phyloP scores from a whole-genome alignment of 2,888 invertebrate genomes.

The Scrobipalpa costella region DNA sequence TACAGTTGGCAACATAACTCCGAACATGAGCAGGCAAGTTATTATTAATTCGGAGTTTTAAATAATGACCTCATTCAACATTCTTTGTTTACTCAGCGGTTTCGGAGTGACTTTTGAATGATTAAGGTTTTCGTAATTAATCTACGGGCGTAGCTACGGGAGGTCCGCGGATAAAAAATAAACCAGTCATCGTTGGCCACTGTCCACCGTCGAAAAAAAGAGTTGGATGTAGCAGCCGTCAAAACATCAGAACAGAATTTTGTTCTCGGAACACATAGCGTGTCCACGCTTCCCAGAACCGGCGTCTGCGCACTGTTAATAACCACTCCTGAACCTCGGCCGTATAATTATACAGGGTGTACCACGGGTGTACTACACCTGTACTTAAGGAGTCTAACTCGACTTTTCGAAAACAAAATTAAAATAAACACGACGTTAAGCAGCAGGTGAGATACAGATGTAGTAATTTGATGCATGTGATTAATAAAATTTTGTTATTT shows the following conservation, averaged over 20 bases:
- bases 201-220: conserved; percentile 30
- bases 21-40: conserved; percentile 17
- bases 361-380: conserved; percentile 31
- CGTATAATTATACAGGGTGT: conserved; percentile 34
- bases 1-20: conserved; percentile 16
- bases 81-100: conserved; percentile 22
- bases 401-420: conserved; percentile 28
- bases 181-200: conserved; percentile 26
- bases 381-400: conserved; percentile 31
- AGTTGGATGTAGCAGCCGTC: conserved; percentile 42
- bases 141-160: conserved; percentile 27
- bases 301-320: conserved; percentile 45
- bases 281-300: conserved; percentile 43
- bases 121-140: conserved; percentile 31
- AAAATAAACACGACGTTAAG: conserved; percentile 33
- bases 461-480: conserved; percentile 34
- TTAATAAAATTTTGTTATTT: conserved; percentile 33
- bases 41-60: conserved; percentile 13
- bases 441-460: conserved; percentile 37
- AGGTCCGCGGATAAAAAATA: conserved; percentile 26
- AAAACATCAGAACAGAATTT: conserved; percentile 51
- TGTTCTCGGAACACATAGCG: conserved; percentile 50
- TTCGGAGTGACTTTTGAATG: conserved; percentile 20
- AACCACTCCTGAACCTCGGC: conserved; percentile 44
- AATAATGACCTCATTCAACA: conserved; percentile 14